These are phyloP conservation scores for Cirrhinus mrigala DNA, from an alignment of 2,797 vertebrate genomes.

Conservation along the genomic window DNA sequence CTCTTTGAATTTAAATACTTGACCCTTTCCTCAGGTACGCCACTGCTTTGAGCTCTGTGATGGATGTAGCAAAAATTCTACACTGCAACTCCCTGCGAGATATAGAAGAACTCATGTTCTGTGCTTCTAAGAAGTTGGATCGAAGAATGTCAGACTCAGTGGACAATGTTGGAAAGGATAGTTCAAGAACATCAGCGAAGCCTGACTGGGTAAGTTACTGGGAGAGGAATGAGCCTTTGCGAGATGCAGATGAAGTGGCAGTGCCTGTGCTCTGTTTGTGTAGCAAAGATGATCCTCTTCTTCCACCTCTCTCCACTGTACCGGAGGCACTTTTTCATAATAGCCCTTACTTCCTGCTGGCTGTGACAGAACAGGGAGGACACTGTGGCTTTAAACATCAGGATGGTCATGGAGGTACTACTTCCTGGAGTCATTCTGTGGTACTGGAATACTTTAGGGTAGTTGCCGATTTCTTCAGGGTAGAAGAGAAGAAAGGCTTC, in stretches of 20 bases:
- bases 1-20: not conserved
- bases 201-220: slow-evolving; percentile 86
- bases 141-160: not conserved
- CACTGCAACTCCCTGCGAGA: slow-evolving; percentile 80
- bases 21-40: slow-evolving; percentile 72
- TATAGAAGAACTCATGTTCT: slow-evolving; percentile 87
- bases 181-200: slow-evolving; percentile 15
- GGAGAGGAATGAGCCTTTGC: slow-evolving; percentile 89
- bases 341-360: slow-evolving; percentile 88
- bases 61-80: slow-evolving; percentile 78
- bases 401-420: not conserved
- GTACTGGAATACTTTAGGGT: slow-evolving; percentile 85
- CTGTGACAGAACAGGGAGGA: slow-evolving; percentile 82
- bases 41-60: slow-evolving; percentile 75
- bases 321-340: slow-evolving; percentile 84
- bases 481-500: slow-evolving; percentile 74
- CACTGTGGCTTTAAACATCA: slow-evolving; percentile 85
- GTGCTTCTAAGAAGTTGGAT: slow-evolving; percentile 58
- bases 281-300: slow-evolving; percentile 85
- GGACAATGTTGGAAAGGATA: slow-evolving; percentile 41
- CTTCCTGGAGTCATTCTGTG: slow-evolving; percentile 83
- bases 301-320: slow-evolving; percentile 72
- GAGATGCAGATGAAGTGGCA: slow-evolving; percentile 87
- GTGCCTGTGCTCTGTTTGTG: slow-evolving; percentile 88
- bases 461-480: slow-evolving; percentile 83